Percentiles rank a stretch among this genome's conserved stretches.
Conservation (phyloP, 2,113 vertebrate genomes). For the Rattus rattus region DNA sequence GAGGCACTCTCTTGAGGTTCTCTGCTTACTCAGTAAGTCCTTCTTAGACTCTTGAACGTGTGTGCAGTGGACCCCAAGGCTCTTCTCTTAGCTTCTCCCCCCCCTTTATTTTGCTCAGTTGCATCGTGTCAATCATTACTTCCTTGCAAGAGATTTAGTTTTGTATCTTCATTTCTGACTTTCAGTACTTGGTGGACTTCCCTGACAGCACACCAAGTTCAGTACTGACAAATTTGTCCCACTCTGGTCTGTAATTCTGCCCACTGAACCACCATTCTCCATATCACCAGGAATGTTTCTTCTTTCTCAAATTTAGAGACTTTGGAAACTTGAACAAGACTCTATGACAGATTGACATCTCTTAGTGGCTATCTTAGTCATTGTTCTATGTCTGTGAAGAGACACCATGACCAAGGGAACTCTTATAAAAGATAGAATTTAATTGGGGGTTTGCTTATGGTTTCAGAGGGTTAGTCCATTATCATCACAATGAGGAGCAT, state of each 20-base stretch:
- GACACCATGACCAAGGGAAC: background rate
- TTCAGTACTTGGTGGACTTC: background rate
- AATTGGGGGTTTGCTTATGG: background rate
- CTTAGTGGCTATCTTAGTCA: background rate
- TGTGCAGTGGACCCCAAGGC: background rate
- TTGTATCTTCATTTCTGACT: slow-evolving; percentile 2
- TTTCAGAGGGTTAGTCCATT: background rate
- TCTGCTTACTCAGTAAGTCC: background rate
- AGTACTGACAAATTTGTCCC: background rate
- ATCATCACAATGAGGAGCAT: background rate
- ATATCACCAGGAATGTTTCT: background rate
- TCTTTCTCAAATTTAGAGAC: background rate
- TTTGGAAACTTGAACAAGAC: background rate
- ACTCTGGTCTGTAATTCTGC: background rate
- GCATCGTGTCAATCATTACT: background rate
- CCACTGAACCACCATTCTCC: background rate
- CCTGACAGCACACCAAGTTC: background rate
- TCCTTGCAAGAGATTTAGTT: background rate
- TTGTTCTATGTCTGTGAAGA: background rate
- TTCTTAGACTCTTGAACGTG: background rate
- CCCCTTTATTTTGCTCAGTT: background rate
- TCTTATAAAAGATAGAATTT: background rate
- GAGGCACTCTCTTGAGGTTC: background rate
- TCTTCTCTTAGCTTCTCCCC: background rate
- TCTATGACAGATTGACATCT: background rate